Conservation (phyloP, 2,888 invertebrate species). For the Pyrrhosoma nymphula region DNA sequence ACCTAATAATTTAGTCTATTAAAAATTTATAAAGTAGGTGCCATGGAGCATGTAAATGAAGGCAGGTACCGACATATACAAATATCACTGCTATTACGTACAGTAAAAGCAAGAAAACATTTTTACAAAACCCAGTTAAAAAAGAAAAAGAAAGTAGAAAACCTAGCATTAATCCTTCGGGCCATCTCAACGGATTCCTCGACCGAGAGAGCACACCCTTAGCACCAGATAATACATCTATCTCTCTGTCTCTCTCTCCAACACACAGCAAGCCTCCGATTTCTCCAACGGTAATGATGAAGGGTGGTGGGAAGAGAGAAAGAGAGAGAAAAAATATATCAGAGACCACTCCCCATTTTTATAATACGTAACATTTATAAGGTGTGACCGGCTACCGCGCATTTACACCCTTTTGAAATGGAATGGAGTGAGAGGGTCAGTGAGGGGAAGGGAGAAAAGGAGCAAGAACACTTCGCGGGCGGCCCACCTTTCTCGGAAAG, state of each 20-base stretch:
- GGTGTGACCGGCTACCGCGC: constrained; percentile 65
- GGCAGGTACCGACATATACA: too few relatives aligned
- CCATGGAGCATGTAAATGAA: too few relatives aligned
- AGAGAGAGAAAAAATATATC: not conserved
- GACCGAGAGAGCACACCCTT: not conserved
- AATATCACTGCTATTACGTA: too few relatives aligned
- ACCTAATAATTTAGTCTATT: too few relatives aligned
- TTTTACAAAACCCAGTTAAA: not conserved
- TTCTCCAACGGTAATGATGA: not conserved
- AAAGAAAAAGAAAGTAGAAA: not conserved
- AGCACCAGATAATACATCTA: not conserved
- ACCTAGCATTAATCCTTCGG: not conserved
- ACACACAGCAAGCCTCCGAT: not conserved
- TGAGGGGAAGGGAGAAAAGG: not conserved
- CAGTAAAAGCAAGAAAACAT: not conserved
- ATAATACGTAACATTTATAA: constrained; percentile 58
- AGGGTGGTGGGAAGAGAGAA: not conserved
- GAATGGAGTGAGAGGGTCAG: not conserved
- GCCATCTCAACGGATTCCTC: not conserved
- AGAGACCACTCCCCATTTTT: constrained; percentile 31
- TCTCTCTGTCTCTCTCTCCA: not conserved
- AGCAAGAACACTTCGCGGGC: not conserved
- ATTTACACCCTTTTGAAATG: not conserved
- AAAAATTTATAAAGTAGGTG: too few relatives aligned
- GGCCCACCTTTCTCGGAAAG: constrained; percentile 29